A percentile compares a stretch with the other conserved stretches of the same genome.
phyloP scores from a whole-genome alignment of 1,140 invertebrate genomes.

The Caenorhabditis briggsae region DNA sequence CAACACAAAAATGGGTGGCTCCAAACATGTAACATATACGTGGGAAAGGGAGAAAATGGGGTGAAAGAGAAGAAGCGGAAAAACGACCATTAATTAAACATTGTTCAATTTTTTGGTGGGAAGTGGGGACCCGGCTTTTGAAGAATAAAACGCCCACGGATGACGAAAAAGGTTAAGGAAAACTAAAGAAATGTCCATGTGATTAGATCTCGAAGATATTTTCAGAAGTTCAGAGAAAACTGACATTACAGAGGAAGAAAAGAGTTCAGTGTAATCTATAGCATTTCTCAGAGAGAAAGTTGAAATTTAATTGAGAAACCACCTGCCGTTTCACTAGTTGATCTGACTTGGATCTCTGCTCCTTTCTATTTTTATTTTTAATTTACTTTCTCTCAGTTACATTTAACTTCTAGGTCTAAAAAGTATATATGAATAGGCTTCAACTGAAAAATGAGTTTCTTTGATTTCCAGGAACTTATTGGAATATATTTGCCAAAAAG shows the following conservation, averaged over 20 bases:
- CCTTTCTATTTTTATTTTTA: too few species aligned
- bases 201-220: too few species aligned
- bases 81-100: conserved; percentile 51
- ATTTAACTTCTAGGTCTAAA: too few species aligned
- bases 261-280: too few species aligned
- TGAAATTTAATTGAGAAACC: neutral
- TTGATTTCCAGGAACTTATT: too few species aligned
- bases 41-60: neutral
- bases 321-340: neutral
- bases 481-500: neutral
- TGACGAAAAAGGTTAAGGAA: neutral
- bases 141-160: conserved; percentile 2
- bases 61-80: neutral
- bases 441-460: too few species aligned
- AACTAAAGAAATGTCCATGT: neutral
- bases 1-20: conserved; percentile 20
- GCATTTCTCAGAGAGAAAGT: too few species aligned
- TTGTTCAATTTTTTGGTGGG: conserved; percentile 39
- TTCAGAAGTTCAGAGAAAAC: too few species aligned
- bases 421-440: too few species aligned
- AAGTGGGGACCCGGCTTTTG: neutral
- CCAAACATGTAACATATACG: conserved; percentile 52
- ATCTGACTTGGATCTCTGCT: too few species aligned
- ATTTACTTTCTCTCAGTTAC: too few species aligned
- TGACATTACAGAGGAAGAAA: too few species aligned